Evolutionary conservation across 2,888 invertebrate species (phyloP).

Genomic region (Eucriotettix oculatus): DNA sequence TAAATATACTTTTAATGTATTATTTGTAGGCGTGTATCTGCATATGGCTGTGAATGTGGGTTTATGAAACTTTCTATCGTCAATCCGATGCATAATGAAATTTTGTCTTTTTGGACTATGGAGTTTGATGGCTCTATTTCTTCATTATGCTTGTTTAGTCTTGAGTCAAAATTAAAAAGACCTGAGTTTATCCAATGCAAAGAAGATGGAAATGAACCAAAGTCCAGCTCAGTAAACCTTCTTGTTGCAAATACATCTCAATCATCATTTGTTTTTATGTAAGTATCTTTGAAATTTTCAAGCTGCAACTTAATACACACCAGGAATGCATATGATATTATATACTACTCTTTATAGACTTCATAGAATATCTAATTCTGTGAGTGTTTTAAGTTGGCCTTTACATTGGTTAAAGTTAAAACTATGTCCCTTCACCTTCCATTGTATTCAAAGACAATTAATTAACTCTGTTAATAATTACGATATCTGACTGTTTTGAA

Average conservation of each 20-base stretch:
- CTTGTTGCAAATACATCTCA: slow-evolving; percentile 37
- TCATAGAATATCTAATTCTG: too few species aligned
- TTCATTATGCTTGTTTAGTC: slow-evolving; percentile 31
- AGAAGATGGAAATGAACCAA: slow-evolving; percentile 6
- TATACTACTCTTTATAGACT: too few species aligned
- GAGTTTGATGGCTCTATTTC: slow-evolving; percentile 37
- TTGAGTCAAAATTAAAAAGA: slow-evolving; percentile 15
- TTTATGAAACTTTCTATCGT: slow-evolving; percentile 34
- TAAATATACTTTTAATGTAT: background rate
- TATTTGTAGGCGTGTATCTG: slow-evolving; percentile 33
- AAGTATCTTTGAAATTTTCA: slow-evolving; percentile 16
- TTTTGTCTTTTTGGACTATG: slow-evolving; percentile 32
- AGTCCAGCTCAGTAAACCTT: slow-evolving; percentile 30
- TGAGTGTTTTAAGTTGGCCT: too few species aligned
- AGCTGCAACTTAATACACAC: too few species aligned
- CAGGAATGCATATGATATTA: too few species aligned
- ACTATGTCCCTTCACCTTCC: too few species aligned
- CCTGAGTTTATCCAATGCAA: slow-evolving; percentile 15
- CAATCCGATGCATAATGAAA: slow-evolving; percentile 28
- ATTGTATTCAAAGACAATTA: too few species aligned
- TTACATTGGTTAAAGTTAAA: too few species aligned
- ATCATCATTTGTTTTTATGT: slow-evolving; percentile 40
- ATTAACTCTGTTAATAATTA: too few species aligned
- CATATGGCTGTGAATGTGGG: slow-evolving; percentile 43
- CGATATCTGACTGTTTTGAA: too few species aligned